phyloP scores from a whole-genome alignment of 30 jellyfish, hydroid and myxozoan species.

The Aurelia aurita complex sp. Pacific region DNA sequence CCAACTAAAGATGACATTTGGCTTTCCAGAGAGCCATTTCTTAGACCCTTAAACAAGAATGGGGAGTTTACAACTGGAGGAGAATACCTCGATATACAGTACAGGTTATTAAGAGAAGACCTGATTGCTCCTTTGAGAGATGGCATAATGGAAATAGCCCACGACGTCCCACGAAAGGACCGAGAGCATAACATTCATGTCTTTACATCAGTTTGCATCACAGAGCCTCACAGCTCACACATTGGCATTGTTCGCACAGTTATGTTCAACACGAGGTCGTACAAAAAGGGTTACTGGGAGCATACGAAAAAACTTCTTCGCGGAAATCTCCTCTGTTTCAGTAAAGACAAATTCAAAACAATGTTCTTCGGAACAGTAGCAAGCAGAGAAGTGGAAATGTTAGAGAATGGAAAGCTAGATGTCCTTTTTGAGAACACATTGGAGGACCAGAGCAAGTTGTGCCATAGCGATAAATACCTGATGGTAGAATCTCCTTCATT shows the following conservation, averaged over 20 bases:
- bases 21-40: conserved; percentile 14
- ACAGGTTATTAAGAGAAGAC: conserved; percentile 58
- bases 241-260: conserved; percentile 39
- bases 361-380: conserved; percentile 70
- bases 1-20: conserved; percentile 51
- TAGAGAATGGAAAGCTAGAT: conserved; percentile 40
- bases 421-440: conserved; percentile 42
- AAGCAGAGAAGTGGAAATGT: conserved; percentile 10
- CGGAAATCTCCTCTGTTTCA: conserved; percentile 58
- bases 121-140: conserved; percentile 55
- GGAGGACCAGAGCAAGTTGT: background rate
- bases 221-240: conserved; percentile 28
- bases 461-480: no score
- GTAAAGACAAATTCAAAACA: conserved; percentile 48
- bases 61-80: conserved; percentile 40
- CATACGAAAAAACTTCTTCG: conserved; percentile 40
- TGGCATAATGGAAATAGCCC: conserved; percentile 12
- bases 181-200: conserved; percentile 38
- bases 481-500: conserved; percentile 74
- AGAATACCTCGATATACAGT: conserved; percentile 58
- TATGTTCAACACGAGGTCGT: conserved; percentile 5
- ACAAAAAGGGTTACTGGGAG: conserved; percentile 32
- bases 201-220: conserved; percentile 18
- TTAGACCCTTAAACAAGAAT: conserved; percentile 57
- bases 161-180: conserved; percentile 2